Percentiles rank a stretch among this genome's conserved stretches.
Evolutionary conservation across 2,797 vertebrate species (phyloP).

Genomic region (Aulostomus chinensis): DNA sequence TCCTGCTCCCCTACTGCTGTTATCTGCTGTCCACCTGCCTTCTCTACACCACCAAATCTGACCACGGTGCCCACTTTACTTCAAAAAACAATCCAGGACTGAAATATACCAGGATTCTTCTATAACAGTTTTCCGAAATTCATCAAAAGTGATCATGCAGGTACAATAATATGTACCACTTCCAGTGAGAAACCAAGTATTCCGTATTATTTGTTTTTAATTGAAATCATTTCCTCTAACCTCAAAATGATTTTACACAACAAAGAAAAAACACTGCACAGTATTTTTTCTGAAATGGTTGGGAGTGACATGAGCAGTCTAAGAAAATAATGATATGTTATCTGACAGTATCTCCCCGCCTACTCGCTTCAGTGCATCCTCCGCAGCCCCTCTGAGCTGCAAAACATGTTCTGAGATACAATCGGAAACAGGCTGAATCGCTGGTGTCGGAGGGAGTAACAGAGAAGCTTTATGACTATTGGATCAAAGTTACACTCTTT

Average conservation of each 20-base stretch:
- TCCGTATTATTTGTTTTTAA: neutral
- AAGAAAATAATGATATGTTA: constrained; percentile 11
- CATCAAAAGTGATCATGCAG: too few species aligned
- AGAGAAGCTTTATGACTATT: neutral
- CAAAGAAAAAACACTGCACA: neutral
- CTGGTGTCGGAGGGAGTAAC: constrained; percentile 9
- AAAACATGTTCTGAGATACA: constrained; percentile 8
- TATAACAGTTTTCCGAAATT: too few species aligned
- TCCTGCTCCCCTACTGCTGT: too few species aligned
- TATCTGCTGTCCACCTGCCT: too few species aligned
- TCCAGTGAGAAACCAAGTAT: neutral
- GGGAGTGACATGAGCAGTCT: constrained; percentile 4
- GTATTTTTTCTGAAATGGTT: neutral
- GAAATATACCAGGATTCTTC: too few species aligned
- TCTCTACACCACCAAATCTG: too few species aligned
- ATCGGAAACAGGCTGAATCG: constrained; percentile 10
- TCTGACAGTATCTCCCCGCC: constrained; percentile 9
- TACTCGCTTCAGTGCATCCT: constrained; percentile 18
- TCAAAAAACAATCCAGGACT: too few species aligned
- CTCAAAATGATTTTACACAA: neutral
- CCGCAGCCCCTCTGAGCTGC: constrained; percentile 10
- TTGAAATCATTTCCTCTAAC: neutral
- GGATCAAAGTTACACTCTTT: neutral
- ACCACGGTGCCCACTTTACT: too few species aligned
- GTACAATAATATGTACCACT: neutral